Evolutionary conservation across 1,140 invertebrate genomes (phyloP).

Genomic region (Eufriesea mexicana): DNA sequence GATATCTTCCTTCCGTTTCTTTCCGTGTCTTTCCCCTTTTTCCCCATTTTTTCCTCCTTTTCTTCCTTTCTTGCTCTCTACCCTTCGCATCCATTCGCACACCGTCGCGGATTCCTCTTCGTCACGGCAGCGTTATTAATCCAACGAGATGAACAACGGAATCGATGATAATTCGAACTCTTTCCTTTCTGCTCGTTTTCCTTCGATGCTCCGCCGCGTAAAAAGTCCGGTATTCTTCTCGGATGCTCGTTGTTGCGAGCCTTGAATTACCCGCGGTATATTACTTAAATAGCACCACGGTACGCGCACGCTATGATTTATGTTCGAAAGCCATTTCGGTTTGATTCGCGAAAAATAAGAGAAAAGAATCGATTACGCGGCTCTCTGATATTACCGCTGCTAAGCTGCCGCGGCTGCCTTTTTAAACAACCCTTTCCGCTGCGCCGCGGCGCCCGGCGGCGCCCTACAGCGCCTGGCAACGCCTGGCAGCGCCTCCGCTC

Average conservation of each 20-base stretch:
- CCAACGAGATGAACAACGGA: no score
- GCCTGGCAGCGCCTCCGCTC: no score
- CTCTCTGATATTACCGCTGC: slow-evolving; percentile 13
- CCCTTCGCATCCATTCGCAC: no score
- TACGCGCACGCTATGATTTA: slow-evolving; percentile 7
- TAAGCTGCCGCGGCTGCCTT: background rate
- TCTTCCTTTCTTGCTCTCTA: no score
- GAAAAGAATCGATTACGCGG: slow-evolving; percentile 9
- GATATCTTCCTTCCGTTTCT: background rate
- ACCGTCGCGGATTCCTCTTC: no score
- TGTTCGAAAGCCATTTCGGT: background rate
- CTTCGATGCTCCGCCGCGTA: background rate
- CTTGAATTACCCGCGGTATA: slow-evolving; percentile 18
- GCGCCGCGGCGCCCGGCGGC: no score
- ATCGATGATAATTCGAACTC: slow-evolving; percentile 10
- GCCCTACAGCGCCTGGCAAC: no score
- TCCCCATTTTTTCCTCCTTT: background rate
- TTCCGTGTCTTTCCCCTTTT: background rate
- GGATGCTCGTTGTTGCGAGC: background rate
- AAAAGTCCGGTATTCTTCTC: background rate
- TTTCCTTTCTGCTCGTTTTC: background rate
- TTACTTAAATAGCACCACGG: slow-evolving; percentile 6
- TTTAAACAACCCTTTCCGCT: background rate
- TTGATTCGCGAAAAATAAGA: slow-evolving; percentile 14
- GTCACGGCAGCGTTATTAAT: no score